These are phyloP conservation scores for Pollenia labialis DNA, from an alignment of 2,888 invertebrate genomes.

Conservation along the genomic window DNA sequence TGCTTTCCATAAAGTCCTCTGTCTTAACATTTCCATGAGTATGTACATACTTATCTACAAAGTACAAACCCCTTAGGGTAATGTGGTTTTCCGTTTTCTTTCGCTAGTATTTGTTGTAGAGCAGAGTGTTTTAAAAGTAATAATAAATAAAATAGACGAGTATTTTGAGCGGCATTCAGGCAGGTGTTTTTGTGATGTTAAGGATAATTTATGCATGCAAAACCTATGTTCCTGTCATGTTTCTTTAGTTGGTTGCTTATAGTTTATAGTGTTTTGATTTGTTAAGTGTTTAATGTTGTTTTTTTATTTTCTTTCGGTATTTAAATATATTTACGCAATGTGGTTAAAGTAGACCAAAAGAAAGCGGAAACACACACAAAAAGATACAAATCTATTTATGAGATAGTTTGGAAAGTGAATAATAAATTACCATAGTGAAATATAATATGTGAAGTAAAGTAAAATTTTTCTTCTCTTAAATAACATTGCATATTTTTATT, in stretches of 20 bases:
- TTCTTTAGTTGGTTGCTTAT: constrained; percentile 56
- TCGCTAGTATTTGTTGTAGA: background rate
- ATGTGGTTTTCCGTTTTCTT: constrained; percentile 21
- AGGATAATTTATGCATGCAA: constrained; percentile 68
- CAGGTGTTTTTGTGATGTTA: constrained; percentile 64
- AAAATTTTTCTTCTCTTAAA: no score
- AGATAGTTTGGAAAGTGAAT: background rate
- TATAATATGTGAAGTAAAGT: background rate
- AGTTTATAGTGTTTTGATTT: constrained; percentile 70
- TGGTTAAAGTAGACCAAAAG: constrained; percentile 8
- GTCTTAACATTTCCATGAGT: constrained; percentile 41
- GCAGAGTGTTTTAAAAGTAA: constrained; percentile 14
- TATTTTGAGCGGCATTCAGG: constrained; percentile 24
- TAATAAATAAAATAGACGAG: constrained; percentile 29
- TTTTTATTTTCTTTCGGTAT: background rate
- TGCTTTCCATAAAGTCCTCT: constrained; percentile 5
- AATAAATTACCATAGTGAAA: constrained; percentile 12
- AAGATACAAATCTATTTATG: background rate
- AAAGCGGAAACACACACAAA: background rate
- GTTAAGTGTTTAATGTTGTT: constrained; percentile 52
- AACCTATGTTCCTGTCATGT: constrained; percentile 71
- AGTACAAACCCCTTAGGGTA: constrained; percentile 12
- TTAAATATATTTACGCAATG: constrained; percentile 3
- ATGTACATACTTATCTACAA: background rate
- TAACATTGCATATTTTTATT: no score